Conservation (phyloP, 2,797 vertebrate species). For the Limosa lapponica region DNA sequence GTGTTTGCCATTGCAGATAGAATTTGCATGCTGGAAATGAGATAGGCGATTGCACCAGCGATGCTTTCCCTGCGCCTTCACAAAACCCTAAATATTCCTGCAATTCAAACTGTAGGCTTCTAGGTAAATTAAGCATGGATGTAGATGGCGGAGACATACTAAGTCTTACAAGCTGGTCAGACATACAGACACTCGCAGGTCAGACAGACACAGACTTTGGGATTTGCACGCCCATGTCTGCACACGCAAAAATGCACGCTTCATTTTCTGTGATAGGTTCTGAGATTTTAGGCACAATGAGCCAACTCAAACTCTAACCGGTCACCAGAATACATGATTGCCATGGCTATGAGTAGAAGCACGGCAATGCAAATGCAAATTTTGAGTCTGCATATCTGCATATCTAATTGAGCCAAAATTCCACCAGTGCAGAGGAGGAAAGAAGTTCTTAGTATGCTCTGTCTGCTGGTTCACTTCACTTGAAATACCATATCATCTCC, state of each 20-base stretch:
- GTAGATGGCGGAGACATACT: background rate
- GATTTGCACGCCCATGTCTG: background rate
- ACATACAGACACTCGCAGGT: background rate
- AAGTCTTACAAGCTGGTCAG: background rate
- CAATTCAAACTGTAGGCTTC: background rate
- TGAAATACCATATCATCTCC: background rate
- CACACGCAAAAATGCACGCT: background rate
- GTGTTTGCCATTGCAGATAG: background rate
- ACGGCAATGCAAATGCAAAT: background rate
- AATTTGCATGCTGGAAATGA: constrained; percentile 8
- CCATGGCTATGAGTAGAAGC: background rate
- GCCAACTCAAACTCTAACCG: background rate
- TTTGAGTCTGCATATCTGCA: background rate
- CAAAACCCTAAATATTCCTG: background rate
- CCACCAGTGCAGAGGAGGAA: background rate
- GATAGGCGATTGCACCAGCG: background rate
- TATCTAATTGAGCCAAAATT: background rate
- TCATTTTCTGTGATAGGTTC: background rate
- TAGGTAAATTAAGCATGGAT: background rate
- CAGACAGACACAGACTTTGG: background rate
- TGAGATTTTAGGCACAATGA: background rate
- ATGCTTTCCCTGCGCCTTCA: background rate
- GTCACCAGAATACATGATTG: background rate
- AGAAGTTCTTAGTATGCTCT: background rate
- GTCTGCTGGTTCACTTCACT: background rate